These are phyloP conservation scores for Taphrorychus bicolor DNA, from an alignment of 2,888 invertebrate species.

Conservation along the genomic window DNA sequence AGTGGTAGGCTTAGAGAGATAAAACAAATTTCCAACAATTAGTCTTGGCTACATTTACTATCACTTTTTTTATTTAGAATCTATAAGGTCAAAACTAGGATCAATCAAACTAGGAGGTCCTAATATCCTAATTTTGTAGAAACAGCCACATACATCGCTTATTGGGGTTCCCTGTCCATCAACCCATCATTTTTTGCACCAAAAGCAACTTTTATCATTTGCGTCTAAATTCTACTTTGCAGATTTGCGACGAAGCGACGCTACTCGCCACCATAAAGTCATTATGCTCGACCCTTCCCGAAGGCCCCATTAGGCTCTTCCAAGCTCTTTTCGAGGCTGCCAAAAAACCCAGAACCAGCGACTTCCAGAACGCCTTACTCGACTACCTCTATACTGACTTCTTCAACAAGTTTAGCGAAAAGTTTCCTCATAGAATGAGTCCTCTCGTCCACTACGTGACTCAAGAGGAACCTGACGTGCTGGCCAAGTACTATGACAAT, in stretches of 20 bases:
- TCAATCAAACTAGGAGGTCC: too few species aligned
- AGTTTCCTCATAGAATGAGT: neutral
- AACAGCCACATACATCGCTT: too few species aligned
- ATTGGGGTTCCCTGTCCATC: too few species aligned
- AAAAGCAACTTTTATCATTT: too few species aligned
- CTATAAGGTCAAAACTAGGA: too few species aligned
- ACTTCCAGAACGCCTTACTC: conserved; percentile 32
- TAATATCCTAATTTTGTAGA: too few species aligned
- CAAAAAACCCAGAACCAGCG: conserved; percentile 11
- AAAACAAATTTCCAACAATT: too few species aligned
- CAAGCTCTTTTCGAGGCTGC: neutral
- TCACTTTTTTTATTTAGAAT: too few species aligned
- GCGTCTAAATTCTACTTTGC: too few species aligned
- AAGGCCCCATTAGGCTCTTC: neutral
- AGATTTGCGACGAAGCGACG: neutral
- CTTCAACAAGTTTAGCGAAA: neutral
- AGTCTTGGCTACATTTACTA: too few species aligned
- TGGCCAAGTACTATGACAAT: conserved; percentile 33
- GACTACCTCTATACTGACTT: conserved; percentile 18
- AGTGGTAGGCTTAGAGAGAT: too few species aligned
- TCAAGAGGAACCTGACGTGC: conserved; percentile 35
- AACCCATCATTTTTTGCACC: too few species aligned
- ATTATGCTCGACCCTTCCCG: neutral
- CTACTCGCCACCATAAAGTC: neutral
- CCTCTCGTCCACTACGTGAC: conserved; percentile 25